phyloP scores from a whole-genome alignment of 2,797 vertebrate genomes.

The Acanthiza pusilla region DNA sequence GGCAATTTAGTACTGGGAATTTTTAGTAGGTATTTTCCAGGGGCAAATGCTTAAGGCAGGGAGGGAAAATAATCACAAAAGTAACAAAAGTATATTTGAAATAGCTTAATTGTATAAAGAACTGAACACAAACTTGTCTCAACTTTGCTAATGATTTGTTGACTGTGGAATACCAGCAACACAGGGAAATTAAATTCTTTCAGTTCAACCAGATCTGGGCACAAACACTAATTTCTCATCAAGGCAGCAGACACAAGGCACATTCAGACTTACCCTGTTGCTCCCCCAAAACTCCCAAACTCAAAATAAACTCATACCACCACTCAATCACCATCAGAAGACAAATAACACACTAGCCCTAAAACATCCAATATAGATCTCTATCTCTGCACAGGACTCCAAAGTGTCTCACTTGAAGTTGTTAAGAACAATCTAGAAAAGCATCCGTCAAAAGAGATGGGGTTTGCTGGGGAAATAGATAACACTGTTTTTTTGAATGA shows the following conservation, averaged over 20 bases:
- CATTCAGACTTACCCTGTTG: background rate
- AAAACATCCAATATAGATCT: background rate
- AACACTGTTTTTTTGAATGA: accelerated
- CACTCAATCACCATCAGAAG: background rate
- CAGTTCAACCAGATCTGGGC: background rate
- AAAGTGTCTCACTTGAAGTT: background rate
- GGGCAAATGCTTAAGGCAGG: background rate
- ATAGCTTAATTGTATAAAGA: background rate
- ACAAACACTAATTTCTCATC: background rate
- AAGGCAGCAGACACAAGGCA: background rate
- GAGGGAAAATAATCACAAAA: background rate
- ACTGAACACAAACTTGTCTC: background rate
- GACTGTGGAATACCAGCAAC: background rate
- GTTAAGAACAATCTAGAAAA: background rate
- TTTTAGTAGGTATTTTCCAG: background rate
- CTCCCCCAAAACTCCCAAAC: background rate
- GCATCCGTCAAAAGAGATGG: background rate
- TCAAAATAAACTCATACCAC: background rate
- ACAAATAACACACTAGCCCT: background rate
- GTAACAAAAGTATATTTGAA: background rate
- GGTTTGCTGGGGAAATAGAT: background rate
- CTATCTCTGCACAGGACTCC: background rate
- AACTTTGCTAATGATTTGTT: background rate
- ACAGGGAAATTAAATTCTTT: background rate
- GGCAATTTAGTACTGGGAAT: background rate